A percentile compares a stretch with the other conserved stretches of the same genome.
Evolutionary conservation across 2,113 vertebrate species (phyloP).

Genomic region (Equus przewalskii): DNA sequence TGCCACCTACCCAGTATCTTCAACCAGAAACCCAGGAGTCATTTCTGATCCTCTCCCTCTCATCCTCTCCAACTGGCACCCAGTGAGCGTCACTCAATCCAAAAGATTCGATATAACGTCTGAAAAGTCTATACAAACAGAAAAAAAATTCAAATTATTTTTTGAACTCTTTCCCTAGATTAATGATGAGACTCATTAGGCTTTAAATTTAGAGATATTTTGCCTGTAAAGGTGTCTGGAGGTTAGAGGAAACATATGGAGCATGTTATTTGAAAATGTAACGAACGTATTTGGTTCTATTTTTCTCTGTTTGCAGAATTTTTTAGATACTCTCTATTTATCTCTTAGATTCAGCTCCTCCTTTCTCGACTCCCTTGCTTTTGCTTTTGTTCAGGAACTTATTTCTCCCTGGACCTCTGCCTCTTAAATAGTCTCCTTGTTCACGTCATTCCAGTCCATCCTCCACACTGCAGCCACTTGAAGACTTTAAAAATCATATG

Average conservation of each 20-base stretch:
- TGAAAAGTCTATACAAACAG: not conserved
- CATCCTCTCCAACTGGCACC: not conserved
- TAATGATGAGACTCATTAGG: not conserved
- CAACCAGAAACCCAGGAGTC: not conserved
- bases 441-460: not conserved
- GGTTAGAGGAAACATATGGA: not conserved
- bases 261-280: not conserved
- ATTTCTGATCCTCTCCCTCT: not conserved
- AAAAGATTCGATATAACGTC: not conserved
- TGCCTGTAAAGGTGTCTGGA: not conserved
- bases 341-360: not conserved
- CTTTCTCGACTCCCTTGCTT: not conserved
- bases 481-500: not conserved
- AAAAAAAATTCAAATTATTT: not conserved
- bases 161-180: not conserved
- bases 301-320: not conserved
- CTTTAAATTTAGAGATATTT: conserved; percentile 39
- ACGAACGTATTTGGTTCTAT: not conserved
- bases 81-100: not conserved
- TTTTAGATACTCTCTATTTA: not conserved
- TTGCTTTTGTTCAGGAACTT: not conserved
- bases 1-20: not conserved
- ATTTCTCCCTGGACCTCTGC: not conserved
- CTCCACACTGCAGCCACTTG: too few species aligned
- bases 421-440: not conserved